Conservation (phyloP, 2,797 vertebrate species). For the Micropoecilia bifurca region DNA sequence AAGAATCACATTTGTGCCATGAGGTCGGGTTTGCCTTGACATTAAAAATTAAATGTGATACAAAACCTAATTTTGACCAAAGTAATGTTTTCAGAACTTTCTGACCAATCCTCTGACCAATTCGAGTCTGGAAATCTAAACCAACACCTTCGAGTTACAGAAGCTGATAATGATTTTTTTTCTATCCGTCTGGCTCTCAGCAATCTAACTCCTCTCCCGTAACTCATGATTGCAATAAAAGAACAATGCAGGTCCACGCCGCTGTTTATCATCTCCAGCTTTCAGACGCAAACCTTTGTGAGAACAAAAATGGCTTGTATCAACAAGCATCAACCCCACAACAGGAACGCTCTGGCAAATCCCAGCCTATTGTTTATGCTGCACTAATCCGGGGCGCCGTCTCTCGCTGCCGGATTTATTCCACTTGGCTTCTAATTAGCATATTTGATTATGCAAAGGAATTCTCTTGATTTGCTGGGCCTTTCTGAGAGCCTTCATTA, state of each 20-base stretch:
- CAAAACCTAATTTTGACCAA: not conserved
- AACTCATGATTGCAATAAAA: not conserved
- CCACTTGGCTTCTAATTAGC: conserved; percentile 56
- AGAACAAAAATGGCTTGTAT: conserved; percentile 42
- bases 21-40: not conserved
- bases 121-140: not conserved
- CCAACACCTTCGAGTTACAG: not conserved
- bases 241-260: not conserved
- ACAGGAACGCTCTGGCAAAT: conserved; percentile 41
- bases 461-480: conserved; percentile 67
- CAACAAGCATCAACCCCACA: conserved; percentile 39
- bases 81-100: not conserved
- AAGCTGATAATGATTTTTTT: not conserved
- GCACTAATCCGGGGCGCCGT: conserved; percentile 52
- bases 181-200: not conserved
- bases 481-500: conserved; percentile 67
- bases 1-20: not conserved
- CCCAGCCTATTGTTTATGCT: conserved; percentile 59
- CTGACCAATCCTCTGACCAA: not conserved
- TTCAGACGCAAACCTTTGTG: conserved; percentile 36
- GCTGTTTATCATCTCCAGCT: conserved; percentile 4
- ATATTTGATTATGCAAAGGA: conserved; percentile 77
- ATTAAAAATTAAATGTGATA: not conserved
- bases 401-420: conserved; percentile 48
- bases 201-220: not conserved